Evolutionary conservation across 1,140 invertebrate genomes (phyloP).

Genomic region (Eupristina koningsbergeri): DNA sequence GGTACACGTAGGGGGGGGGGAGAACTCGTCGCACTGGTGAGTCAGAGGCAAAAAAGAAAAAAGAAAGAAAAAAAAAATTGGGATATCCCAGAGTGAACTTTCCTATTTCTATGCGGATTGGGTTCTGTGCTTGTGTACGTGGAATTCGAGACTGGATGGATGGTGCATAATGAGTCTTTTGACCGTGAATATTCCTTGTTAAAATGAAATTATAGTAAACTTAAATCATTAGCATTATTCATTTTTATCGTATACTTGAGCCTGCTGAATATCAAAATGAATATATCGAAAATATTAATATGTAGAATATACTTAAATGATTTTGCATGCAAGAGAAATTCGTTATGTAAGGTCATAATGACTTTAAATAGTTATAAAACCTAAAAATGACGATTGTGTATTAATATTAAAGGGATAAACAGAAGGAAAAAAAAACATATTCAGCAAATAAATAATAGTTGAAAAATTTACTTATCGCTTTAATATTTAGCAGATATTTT

Average conservation of each 20-base stretch:
- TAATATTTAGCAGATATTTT: not conserved
- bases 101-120: conserved; percentile 22
- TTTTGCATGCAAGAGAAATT: not conserved
- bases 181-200: conserved; percentile 34
- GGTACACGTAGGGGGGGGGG: too few relatives aligned
- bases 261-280: not conserved
- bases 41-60: not conserved
- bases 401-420: not conserved
- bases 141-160: conserved; percentile 10
- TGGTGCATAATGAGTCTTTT: conserved; percentile 16
- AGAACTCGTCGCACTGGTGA: not conserved
- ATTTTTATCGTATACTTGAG: not conserved
- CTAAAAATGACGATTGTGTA: not conserved
- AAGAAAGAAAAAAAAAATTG: too few relatives aligned
- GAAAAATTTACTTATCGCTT: not conserved
- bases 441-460: not conserved
- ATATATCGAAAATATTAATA: not conserved
- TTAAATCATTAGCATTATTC: conserved; percentile 7
- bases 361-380: not conserved
- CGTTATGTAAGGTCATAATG: not conserved
- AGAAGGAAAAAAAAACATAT: not conserved
- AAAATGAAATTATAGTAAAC: conserved; percentile 31
- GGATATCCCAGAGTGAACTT: conserved; percentile 34
- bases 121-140: not conserved
- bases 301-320: not conserved